Evolutionary conservation across 2,797 vertebrate genomes (phyloP).

Genomic region (Antennarius maculatus): DNA sequence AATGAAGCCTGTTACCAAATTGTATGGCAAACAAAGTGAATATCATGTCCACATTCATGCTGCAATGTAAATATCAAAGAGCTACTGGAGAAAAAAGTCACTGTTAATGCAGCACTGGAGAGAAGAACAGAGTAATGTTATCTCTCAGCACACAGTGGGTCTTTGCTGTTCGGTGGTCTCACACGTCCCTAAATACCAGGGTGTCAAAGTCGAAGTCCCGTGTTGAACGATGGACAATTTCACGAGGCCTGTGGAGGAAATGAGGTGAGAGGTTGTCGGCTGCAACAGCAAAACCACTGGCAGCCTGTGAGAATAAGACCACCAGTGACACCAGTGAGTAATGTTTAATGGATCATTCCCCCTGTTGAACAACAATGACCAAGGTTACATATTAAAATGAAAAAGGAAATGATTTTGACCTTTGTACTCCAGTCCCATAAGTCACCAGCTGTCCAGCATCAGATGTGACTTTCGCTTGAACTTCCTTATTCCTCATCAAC

Average conservation of each 20-base stretch:
- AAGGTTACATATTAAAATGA: neutral
- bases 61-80: neutral
- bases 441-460: neutral
- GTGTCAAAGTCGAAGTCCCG: neutral
- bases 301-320: neutral
- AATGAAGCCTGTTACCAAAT: no score
- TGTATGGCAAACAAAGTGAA: no score
- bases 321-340: neutral
- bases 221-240: neutral
- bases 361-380: no score
- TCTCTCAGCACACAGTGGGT: neutral
- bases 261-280: slow-evolving; percentile 4
- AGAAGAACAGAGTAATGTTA: neutral
- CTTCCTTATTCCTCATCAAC: neutral
- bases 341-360: no score
- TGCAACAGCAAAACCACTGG: neutral
- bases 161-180: neutral
- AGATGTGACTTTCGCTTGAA: slow-evolving; percentile 1
- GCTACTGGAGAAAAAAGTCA: no score
- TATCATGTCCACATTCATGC: neutral
- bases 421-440: slow-evolving; percentile 1
- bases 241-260: slow-evolving; percentile 11
- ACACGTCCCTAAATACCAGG: neutral
- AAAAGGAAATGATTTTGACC: slow-evolving; percentile 19
- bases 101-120: neutral